phyloP scores from a whole-genome alignment of 1,140 invertebrate genomes.

The Palaemon carinicauda region DNA sequence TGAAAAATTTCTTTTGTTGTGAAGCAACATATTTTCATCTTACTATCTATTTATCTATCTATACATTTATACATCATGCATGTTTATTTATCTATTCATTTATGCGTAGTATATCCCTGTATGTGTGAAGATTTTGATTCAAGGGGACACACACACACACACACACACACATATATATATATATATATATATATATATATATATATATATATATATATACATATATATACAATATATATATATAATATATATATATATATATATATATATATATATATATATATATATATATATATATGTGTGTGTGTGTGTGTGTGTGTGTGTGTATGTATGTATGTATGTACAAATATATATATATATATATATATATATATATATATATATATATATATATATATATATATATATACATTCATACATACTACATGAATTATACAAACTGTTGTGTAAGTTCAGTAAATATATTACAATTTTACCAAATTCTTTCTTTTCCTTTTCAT shows the following conservation, averaged over 20 bases:
- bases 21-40: too few species aligned
- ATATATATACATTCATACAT: not conserved
- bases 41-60: too few species aligned
- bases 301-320: not conserved
- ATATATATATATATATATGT: not conserved
- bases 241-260: not conserved
- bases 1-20: too few species aligned
- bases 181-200: constrained; percentile 2
- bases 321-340: not conserved
- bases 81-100: too few species aligned
- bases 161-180: not conserved
- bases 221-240: not conserved
- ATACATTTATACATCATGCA: too few species aligned
- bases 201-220: not conserved
- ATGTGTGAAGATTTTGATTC: too few species aligned
- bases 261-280: not conserved
- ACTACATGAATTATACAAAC: too few species aligned
- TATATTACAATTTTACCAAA: too few species aligned
- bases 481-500: too few species aligned
- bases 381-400: not conserved
- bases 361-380: not conserved
- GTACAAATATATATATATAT: not conserved
- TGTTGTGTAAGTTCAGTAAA: too few species aligned
- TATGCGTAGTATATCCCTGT: too few species aligned
- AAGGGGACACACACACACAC: not conserved